Evolutionary conservation across 2,113 vertebrate species (phyloP).

Genomic region (Ariopsis seemanni): DNA sequence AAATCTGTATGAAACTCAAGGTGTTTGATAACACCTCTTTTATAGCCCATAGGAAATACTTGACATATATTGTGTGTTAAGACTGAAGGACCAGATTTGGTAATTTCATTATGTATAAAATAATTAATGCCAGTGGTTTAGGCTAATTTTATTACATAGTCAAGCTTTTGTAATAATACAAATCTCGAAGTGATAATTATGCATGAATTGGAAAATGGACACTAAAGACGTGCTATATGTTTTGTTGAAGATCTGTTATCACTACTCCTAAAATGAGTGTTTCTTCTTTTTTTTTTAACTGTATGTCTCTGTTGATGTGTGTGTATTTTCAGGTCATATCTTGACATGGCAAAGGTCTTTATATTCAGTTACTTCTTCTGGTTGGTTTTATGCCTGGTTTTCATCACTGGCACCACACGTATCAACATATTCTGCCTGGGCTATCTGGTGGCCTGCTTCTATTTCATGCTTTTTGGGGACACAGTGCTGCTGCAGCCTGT

Average conservation of each 20-base stretch:
- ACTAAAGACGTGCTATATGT: neutral
- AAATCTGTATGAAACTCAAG: neutral
- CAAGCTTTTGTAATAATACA: neutral
- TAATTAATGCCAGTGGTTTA: neutral
- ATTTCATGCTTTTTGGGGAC: conserved; percentile 75
- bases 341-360: conserved; percentile 76
- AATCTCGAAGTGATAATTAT: neutral
- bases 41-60: neutral
- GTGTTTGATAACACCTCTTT: neutral
- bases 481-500: conserved; percentile 73
- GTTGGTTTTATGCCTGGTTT: conserved; percentile 79
- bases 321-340: conserved; percentile 66
- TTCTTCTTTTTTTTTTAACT: neutral
- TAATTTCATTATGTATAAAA: neutral
- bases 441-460: conserved; percentile 77
- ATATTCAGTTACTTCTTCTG: conserved; percentile 78
- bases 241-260: neutral
- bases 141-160: neutral
- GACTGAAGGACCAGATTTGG: no score
- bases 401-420: conserved; percentile 74
- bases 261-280: no score
- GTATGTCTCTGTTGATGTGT: neutral
- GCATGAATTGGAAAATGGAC: neutral
- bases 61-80: neutral
- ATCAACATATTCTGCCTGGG: conserved; percentile 74